phyloP scores from a whole-genome alignment of 2,888 invertebrate species.

The Leptinotarsa peninsularis region DNA sequence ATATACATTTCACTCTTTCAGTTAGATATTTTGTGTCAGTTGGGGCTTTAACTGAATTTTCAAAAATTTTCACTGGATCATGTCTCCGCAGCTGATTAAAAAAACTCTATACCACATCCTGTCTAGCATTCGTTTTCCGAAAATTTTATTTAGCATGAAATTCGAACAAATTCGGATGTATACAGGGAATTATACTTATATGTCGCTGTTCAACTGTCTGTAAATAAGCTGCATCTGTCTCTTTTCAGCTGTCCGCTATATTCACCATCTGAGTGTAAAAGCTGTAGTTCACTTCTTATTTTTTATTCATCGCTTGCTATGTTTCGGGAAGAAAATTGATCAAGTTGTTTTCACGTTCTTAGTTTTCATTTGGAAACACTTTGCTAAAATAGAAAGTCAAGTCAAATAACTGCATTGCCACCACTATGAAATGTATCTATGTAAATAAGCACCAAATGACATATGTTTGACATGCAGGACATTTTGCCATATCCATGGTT shows the following conservation, averaged over 20 bases:
- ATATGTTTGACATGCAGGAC: too few relatives aligned
- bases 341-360: conserved; percentile 12
- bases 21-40: too few relatives aligned
- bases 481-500: too few relatives aligned
- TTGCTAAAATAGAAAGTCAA: too few relatives aligned
- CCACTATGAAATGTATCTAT: too few relatives aligned
- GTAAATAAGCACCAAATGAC: too few relatives aligned
- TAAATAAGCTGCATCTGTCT: conserved; percentile 23
- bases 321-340: conserved; percentile 6
- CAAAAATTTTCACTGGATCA: too few relatives aligned
- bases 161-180: conserved; percentile 68
- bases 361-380: too few relatives aligned
- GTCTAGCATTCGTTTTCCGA: conserved; percentile 12
- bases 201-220: conserved; percentile 32
- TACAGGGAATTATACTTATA: conserved; percentile 64
- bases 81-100: too few relatives aligned
- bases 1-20: too few relatives aligned
- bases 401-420: too few relatives aligned
- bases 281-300: neutral
- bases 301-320: neutral
- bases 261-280: neutral
- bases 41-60: too few relatives aligned
- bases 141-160: conserved; percentile 36
- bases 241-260: conserved; percentile 5
- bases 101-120: conserved; percentile 25